Percentiles rank a stretch among this genome's conserved stretches.
Conservation (phyloP, 2,113 vertebrate genomes). For the Xyrauchen texanus region DNA sequence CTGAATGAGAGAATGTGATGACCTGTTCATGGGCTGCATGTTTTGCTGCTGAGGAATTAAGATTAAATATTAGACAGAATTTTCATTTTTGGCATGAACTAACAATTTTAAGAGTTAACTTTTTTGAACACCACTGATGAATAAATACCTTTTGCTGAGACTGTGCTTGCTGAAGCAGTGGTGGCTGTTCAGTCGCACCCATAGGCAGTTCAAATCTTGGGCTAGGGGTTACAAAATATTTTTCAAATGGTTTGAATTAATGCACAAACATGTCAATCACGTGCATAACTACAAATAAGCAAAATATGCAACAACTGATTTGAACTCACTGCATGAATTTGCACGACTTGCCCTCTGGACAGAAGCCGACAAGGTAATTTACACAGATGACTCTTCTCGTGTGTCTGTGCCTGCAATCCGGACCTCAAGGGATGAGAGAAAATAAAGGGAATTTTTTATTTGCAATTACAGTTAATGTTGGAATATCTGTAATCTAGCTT, state of each 20-base stretch:
- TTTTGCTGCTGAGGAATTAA: constrained; percentile 66
- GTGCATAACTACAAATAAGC: neutral
- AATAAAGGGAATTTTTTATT: neutral
- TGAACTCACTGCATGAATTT: constrained; percentile 97
- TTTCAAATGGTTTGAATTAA: neutral
- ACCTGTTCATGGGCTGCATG: constrained; percentile 70
- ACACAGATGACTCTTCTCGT: constrained; percentile 96
- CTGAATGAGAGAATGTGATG: constrained; percentile 84
- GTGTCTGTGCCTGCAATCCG: constrained; percentile 95
- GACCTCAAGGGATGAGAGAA: constrained; percentile 76
- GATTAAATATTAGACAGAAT: neutral
- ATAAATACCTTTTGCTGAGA: constrained; percentile 85
- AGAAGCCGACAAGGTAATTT: constrained; percentile 98
- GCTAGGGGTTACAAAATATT: constrained; percentile 66
- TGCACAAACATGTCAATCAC: neutral
- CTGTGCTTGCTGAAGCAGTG: constrained; percentile 85
- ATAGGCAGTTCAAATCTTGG: constrained; percentile 97
- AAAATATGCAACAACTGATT: neutral
- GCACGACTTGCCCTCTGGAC: constrained; percentile 92
- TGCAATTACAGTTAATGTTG: no score
- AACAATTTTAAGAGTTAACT: neutral
- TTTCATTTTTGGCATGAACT: neutral
- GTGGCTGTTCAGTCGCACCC: constrained; percentile 94
- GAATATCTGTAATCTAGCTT: neutral
- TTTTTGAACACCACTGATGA: neutral